A percentile compares a stretch with the other conserved stretches of the same genome.
Evolutionary conservation across 2,113 vertebrate genomes (phyloP).

Genomic region (Mus spicilegus): DNA sequence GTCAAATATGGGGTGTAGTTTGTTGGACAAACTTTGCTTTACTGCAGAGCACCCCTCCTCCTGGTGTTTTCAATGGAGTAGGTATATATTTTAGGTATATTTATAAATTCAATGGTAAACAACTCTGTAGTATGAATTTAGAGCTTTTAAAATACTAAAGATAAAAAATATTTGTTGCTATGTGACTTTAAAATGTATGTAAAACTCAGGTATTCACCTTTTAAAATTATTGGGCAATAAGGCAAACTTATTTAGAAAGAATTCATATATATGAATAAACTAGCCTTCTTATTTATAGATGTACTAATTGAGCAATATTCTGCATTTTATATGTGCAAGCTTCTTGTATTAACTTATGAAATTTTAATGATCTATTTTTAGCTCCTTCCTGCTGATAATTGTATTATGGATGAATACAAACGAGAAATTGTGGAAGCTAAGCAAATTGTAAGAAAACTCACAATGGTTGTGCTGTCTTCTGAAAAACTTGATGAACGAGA

Average conservation of each 20-base stretch:
- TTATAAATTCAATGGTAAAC: constrained; percentile 36
- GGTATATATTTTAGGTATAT: neutral
- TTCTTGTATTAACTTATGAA: constrained; percentile 60
- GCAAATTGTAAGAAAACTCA: constrained; percentile 97
- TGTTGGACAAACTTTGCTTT: neutral
- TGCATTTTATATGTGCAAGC: constrained; percentile 62
- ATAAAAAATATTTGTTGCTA: constrained; percentile 31
- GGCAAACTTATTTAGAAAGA: constrained; percentile 16
- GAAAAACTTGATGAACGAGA: constrained; percentile 94
- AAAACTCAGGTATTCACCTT: constrained; percentile 44
- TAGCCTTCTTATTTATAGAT: constrained; percentile 26
- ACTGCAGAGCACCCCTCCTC: neutral
- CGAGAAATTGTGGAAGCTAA: constrained; percentile 96
- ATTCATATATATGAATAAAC: constrained; percentile 28
- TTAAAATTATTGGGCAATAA: constrained; percentile 25
- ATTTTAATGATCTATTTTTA: constrained; percentile 81
- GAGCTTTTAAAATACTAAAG: neutral
- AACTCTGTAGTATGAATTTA: constrained; percentile 49
- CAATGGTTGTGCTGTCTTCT: constrained; percentile 96
- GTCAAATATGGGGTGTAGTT: neutral
- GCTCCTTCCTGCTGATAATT: constrained; percentile 94
- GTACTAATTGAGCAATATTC: constrained; percentile 32
- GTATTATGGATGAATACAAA: constrained; percentile 96
- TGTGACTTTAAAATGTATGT: constrained; percentile 45
- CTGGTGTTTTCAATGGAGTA: constrained; percentile 46